Evolutionary conservation across 2,113 vertebrate species (phyloP).

Genomic region (Melanerpes aurifrons): DNA sequence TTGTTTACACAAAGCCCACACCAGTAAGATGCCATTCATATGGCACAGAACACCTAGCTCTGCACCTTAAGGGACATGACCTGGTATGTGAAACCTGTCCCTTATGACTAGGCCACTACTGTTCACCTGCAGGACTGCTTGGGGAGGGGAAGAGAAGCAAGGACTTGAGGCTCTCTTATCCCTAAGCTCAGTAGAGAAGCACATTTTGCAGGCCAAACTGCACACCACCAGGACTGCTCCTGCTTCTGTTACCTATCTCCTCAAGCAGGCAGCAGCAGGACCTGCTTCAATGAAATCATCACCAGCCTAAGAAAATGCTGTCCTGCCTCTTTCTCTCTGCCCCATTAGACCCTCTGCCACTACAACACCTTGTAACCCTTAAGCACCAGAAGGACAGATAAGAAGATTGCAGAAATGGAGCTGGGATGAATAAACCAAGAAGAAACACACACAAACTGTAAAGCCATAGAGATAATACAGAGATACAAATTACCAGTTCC

Average conservation of each 20-base stretch:
- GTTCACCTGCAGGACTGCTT: background rate
- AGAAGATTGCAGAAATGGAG: background rate
- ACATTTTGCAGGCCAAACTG: background rate
- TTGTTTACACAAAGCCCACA: background rate
- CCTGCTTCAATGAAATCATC: background rate
- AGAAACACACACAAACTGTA: background rate
- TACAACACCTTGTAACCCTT: background rate
- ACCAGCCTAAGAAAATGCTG: background rate
- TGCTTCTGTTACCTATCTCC: background rate
- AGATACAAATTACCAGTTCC: background rate
- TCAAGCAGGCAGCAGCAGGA: background rate
- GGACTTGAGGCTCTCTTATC: background rate
- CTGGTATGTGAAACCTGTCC: background rate
- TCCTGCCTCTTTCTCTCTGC: background rate
- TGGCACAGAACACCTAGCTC: accelerated
- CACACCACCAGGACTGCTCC: background rate
- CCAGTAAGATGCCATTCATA: background rate
- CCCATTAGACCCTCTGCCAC: background rate
- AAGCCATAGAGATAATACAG: background rate
- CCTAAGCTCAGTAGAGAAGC: background rate
- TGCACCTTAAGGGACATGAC: background rate
- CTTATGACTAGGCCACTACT: background rate
- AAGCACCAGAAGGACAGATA: background rate
- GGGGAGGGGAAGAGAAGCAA: background rate
- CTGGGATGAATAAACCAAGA: background rate